Base-by-base conservation (phyloP, 1,140 invertebrate species). In the Scaptodrosophila lebanonensis region DNA sequence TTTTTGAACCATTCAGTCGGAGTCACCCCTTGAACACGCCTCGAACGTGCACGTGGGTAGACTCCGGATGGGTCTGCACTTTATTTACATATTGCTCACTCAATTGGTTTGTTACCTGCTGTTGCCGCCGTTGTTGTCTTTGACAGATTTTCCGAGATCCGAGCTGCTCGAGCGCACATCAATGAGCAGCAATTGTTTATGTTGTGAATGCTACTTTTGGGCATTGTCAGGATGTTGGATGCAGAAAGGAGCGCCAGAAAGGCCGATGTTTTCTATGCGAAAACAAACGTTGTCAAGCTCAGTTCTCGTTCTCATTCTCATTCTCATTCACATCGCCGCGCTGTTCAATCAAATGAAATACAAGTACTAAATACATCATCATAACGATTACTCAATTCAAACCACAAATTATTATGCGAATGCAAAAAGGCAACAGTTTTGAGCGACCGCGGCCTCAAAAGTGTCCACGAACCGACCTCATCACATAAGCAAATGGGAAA, bases 61-160 rank as follows among this genome's bases (percentile, higher is more conserved):
- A 18, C 45, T 45, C 27, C 15, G 22, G 16, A 36, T 32, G 49
- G 20, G 18, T 50, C 22, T 71, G 76, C 61, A 51, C 69, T 65
- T 75, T 79, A 79, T 79, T 79, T 79, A 79, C 75, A 79, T 79
- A 79, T 79, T 79, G 75, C 36, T 79, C 75, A 79, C 66, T 72
- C 75, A 83, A 79, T 79, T 79, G 75, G 83, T 79, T 79, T 82
- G 73, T 69, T 79, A 79, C 73, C 72, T 77, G 73, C 75, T 82
- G 75, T 22, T 60, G 25, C 27, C n/a, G n/a, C n/a, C 39, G 38
- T 20, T 52, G 65, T 82, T 79, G 75, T 75, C 75, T 79, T 75
- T 75, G 75, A 82, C 75, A 79, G 75, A 75, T 82, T 79, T 73
- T 33, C n/a, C n/a, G n/a, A n/a, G n/a, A n/a, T n/a, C n/a, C 50